phyloP scores from a whole-genome alignment of 2,888 invertebrate species.

The Eupithecia insigniata region DNA sequence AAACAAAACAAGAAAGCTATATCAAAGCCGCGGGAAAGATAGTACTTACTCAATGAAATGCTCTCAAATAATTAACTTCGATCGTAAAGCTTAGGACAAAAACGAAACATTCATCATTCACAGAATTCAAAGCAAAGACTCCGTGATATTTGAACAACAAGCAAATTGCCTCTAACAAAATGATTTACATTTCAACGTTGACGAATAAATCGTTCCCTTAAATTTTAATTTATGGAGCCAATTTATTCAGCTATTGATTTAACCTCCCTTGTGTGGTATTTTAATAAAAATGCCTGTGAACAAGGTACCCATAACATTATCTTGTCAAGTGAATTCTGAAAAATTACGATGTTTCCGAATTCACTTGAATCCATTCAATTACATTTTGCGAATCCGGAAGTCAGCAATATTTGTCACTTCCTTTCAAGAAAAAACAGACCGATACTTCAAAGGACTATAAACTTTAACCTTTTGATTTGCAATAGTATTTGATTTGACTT shows the following conservation, averaged over 20 bases:
- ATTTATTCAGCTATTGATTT: constrained; percentile 4
- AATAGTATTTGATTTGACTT: background rate
- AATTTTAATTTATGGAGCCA: constrained; percentile 12
- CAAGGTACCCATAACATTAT: background rate
- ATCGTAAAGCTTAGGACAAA: constrained; percentile 11
- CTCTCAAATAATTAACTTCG: constrained; percentile 9
- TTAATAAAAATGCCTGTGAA: background rate
- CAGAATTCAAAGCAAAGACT: constrained; percentile 17
- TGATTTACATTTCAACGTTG: constrained; percentile 24
- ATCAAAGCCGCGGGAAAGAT: constrained; percentile 1
- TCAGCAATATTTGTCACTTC: background rate
- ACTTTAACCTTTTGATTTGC: background rate
- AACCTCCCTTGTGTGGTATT: constrained; percentile 8
- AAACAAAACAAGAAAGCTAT: constrained; percentile 1
- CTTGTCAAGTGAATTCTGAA: background rate
- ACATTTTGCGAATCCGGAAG: background rate
- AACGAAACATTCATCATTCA: constrained; percentile 21
- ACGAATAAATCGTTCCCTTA: constrained; percentile 23
- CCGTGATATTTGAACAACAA: constrained; percentile 19
- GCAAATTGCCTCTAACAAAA: constrained; percentile 25
- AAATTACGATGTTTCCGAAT: background rate
- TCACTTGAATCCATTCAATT: background rate
- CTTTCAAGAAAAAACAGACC: background rate
- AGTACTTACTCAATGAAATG: background rate
- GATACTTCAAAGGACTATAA: background rate